phyloP scores from a whole-genome alignment of 2,888 invertebrate species.

The Macrophya annulata region DNA sequence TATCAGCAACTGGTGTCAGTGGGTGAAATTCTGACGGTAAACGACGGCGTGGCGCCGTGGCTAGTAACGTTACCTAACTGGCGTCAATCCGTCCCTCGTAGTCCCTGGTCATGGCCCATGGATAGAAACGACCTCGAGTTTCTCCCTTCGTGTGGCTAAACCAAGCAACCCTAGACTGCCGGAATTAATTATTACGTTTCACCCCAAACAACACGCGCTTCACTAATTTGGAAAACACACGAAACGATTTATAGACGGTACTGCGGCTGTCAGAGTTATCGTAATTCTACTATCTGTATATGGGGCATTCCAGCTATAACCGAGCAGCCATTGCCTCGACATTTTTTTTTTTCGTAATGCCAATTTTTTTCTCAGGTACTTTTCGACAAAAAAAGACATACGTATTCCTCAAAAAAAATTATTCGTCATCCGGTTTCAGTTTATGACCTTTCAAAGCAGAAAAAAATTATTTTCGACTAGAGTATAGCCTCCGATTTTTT shows the following conservation, averaged over 20 bases:
- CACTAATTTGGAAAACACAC: slow-evolving; percentile 61
- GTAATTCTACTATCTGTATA: neutral
- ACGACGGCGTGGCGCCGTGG: neutral
- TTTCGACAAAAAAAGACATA: too few relatives aligned
- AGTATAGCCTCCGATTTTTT: too few relatives aligned
- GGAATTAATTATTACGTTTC: slow-evolving; percentile 65
- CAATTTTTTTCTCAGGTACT: too few relatives aligned
- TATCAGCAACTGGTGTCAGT: slow-evolving; percentile 28
- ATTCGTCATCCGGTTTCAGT: too few relatives aligned
- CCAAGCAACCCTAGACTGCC: slow-evolving; percentile 54
- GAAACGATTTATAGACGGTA: slow-evolving; percentile 55
- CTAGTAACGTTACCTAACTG: neutral
- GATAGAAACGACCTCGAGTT: slow-evolving; percentile 49
- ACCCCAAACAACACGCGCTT: slow-evolving; percentile 58
- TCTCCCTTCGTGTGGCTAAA: slow-evolving; percentile 1
- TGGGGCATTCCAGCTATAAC: too few relatives aligned
- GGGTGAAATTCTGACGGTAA: slow-evolving; percentile 7
- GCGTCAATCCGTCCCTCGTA: slow-evolving; percentile 49
- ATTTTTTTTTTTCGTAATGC: too few relatives aligned
- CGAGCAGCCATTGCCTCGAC: too few relatives aligned
- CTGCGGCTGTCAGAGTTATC: slow-evolving; percentile 31
- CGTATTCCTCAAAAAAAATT: too few relatives aligned
- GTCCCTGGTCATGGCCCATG: slow-evolving; percentile 29
- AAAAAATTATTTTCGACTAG: too few relatives aligned
- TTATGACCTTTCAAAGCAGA: too few relatives aligned